Evolutionary conservation across 1,140 invertebrate species (phyloP).

Genomic region (Orussus abietinus): DNA sequence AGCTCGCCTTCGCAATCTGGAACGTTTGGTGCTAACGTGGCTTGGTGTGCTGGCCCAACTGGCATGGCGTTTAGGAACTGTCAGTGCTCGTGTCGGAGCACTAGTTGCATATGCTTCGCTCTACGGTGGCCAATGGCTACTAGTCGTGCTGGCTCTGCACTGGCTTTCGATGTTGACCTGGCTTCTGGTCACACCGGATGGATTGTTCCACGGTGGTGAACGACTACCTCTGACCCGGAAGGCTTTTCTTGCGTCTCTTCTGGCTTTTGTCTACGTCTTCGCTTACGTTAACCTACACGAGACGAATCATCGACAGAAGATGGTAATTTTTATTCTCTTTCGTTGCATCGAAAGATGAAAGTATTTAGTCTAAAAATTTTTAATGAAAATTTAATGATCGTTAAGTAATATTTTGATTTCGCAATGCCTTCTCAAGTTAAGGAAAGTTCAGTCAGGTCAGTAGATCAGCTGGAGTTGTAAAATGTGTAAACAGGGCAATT

Average conservation of each 20-base stretch:
- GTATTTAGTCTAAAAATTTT: not conserved
- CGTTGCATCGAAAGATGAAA: not conserved
- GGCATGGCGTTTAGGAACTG: slow-evolving; percentile 80
- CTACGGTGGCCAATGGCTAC: slow-evolving; percentile 63
- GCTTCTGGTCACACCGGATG: slow-evolving; percentile 75
- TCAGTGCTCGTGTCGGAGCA: slow-evolving; percentile 74
- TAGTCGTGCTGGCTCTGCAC: slow-evolving; percentile 75
- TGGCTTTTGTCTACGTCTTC: slow-evolving; percentile 84
- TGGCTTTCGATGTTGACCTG: slow-evolving; percentile 83
- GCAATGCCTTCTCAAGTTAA: too few relatives aligned
- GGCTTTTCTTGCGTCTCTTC: slow-evolving; percentile 65
- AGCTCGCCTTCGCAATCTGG: slow-evolving; percentile 69
- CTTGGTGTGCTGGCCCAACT: slow-evolving; percentile 76
- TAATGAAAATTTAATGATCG: not conserved
- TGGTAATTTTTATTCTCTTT: slow-evolving; percentile 52
- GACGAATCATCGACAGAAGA: slow-evolving; percentile 73
- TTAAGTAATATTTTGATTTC: slow-evolving; percentile 9
- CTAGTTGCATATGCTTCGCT: slow-evolving; percentile 81
- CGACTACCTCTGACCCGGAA: slow-evolving; percentile 64
- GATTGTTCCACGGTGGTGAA: slow-evolving; percentile 75
- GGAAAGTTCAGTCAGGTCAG: too few relatives aligned
- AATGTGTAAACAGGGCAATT: too few relatives aligned
- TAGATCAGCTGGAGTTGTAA: too few relatives aligned
- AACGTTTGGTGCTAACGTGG: slow-evolving; percentile 82
- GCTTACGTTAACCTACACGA: slow-evolving; percentile 88